A percentile compares a stretch with the other conserved stretches of the same genome.
phyloP scores from a whole-genome alignment of 2,113 vertebrate species.

The Procavia capensis region DNA sequence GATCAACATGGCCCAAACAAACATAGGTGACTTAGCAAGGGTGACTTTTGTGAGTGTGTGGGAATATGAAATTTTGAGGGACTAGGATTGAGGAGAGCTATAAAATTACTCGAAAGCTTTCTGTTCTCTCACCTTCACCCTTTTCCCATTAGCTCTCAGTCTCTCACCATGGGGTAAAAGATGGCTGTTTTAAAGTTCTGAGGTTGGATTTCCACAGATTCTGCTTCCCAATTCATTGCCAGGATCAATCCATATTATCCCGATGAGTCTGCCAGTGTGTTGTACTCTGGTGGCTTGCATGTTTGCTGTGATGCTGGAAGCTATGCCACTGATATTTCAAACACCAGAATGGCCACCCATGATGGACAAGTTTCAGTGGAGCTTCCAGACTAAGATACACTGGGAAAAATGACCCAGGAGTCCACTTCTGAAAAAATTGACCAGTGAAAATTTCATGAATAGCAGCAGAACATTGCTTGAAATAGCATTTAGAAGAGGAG shows the following conservation, averaged over 20 bases:
- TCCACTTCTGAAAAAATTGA: no score
- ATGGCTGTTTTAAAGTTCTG: not conserved
- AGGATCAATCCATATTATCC: not conserved
- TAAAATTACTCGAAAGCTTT: not conserved
- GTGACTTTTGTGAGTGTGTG: not conserved
- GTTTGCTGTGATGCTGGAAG: no score
- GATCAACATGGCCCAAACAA: not conserved
- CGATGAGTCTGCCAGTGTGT: no score
- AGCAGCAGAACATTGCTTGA: no score
- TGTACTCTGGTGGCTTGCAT: no score
- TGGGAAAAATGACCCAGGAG: no score
- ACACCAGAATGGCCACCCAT: no score
- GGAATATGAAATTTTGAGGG: not conserved
- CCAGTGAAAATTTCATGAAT: no score
- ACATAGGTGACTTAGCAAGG: not conserved
- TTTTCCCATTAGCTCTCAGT: not conserved
- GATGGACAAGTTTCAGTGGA: no score
- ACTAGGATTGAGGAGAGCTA: not conserved
- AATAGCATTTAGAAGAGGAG: no score
- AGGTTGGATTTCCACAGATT: not conserved
- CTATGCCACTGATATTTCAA: no score
- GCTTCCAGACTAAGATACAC: no score
- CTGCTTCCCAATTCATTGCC: slow-evolving; percentile 3
- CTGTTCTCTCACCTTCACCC: not conserved
- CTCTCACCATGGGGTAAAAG: not conserved